Evolutionary conservation across 2,888 invertebrate genomes (phyloP).

Genomic region (Drosophila neotestacea): DNA sequence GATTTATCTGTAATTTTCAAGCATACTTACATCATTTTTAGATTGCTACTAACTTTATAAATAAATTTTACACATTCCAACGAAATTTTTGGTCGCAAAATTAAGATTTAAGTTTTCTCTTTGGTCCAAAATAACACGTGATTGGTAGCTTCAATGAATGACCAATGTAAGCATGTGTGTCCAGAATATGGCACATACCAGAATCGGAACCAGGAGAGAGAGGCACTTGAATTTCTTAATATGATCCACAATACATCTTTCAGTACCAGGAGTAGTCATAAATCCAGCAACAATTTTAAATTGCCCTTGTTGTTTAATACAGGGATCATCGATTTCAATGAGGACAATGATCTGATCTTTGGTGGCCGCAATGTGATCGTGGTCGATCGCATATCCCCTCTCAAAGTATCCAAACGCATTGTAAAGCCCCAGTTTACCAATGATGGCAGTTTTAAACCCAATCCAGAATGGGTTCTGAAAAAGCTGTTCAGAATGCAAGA

Average conservation of each 20-base stretch:
- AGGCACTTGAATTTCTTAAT: conserved; percentile 5
- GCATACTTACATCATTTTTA: neutral
- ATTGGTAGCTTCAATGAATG: neutral
- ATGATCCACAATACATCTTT: conserved; percentile 8
- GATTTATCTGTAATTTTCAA: neutral
- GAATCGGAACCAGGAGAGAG: neutral
- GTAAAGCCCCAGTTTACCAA: neutral
- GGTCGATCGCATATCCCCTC: neutral
- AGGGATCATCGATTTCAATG: neutral
- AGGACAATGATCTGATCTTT: conserved; percentile 3
- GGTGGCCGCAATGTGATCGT: conserved; percentile 4
- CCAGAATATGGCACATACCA: neutral
- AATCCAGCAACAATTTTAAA: neutral
- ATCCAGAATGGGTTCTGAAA: neutral
- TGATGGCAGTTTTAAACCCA: neutral
- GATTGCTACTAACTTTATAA: neutral
- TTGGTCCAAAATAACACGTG: neutral
- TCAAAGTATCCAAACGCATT: neutral
- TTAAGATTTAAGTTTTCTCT: neutral
- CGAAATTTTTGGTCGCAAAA: conserved; percentile 6
- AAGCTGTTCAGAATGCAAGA: neutral
- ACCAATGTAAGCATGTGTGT: neutral
- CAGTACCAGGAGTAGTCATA: neutral
- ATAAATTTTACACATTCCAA: neutral
- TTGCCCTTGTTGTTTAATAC: conserved; percentile 5